Evolutionary conservation across 2,113 vertebrate species (phyloP).

Genomic region (Hippocampus comes): DNA sequence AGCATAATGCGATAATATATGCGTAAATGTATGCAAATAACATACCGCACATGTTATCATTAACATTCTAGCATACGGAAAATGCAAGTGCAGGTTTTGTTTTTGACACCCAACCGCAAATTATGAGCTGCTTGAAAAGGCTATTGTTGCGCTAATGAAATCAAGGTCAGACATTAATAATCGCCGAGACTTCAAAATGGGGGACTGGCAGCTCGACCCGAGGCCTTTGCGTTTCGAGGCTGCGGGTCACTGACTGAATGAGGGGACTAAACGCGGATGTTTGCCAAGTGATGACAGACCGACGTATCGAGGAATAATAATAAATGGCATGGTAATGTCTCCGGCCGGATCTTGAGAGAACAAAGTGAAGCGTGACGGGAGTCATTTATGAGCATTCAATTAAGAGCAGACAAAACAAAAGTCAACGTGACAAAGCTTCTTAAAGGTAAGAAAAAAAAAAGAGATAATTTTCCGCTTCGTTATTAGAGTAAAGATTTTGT

Average conservation of each 20-base stretch:
- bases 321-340: neutral
- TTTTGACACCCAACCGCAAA: neutral
- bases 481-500: too few species aligned
- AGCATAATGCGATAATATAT: neutral
- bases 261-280: constrained; percentile 6
- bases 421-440: neutral
- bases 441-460: neutral
- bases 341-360: neutral
- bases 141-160: constrained; percentile 3
- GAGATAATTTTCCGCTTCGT: neutral
- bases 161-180: neutral
- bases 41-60: neutral
- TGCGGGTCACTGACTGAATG: neutral
- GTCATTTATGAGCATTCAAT: constrained; percentile 5
- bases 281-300: constrained; percentile 2
- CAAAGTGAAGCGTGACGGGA: neutral
- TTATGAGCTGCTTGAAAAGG: constrained; percentile 6
- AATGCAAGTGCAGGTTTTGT: neutral
- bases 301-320: neutral
- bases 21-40: too few species aligned
- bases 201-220: neutral
- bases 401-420: neutral
- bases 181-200: neutral
- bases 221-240: neutral
- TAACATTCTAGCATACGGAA: neutral